Evolutionary conservation across 37 sponge, comb jelly and placozoan genomes (phyloP), one percentile per base, ranked within the genome.

Genomic region (Trichoplax adhaerens): DNA sequence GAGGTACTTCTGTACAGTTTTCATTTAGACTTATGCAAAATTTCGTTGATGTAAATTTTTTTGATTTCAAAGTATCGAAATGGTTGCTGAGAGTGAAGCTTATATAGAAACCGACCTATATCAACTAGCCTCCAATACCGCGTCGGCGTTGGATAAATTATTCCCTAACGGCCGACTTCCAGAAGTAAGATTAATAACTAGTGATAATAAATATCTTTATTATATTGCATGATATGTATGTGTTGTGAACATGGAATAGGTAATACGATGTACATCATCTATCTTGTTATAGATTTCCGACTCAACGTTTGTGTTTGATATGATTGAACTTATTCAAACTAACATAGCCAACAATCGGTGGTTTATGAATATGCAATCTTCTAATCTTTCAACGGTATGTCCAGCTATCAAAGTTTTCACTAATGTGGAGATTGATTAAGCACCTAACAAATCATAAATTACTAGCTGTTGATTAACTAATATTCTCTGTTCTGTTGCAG

Each of bases 321-420:
- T 85, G 66, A 76, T 77, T 58, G 65, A 74, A 1, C 66, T 88
- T 0, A 8, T 85, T 1, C 86, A 88, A 58, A 81, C 29, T 29
- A 29, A 29, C 29, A 29, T 29, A 29, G 29, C 29, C 29, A 29
- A 86, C 73, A 72, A 67, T 0, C 72, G 55, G 5, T 82, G 80
- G 82, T 82, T 82, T 68, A 65, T 85, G 58, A 76, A 76, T 64
- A 86, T 82, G 86, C 29, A 29, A 29, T 29, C 29, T 29, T 29
- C 29, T 29, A 29, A 29, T 29, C 29, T 29, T 29, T 29, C 29
- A 29, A 29, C 29, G 29, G 29, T 29, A 29, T 29, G 29, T 29
- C 29, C 29, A 29, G 29, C 29, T 29, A 29, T 29, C 29, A 76
- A 77, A 53, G 69, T 67, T n/a, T 50, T 83, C 1, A 59, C 79